phyloP scores from a whole-genome alignment of 2,113 vertebrate species.

The Osmerus eperlanus region DNA sequence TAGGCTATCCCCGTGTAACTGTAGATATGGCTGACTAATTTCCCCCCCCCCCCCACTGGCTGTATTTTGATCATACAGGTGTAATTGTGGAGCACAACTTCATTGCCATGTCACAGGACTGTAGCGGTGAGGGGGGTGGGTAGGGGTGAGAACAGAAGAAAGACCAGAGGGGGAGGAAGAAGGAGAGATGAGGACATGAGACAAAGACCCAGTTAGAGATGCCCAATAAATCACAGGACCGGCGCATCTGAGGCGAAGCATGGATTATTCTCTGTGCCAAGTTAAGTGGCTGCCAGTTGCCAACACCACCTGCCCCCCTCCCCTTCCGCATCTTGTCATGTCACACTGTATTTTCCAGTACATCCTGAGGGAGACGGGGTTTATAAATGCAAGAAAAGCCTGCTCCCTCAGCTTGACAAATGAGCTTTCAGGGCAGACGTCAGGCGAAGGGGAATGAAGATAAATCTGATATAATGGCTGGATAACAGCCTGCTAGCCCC shows the following conservation, averaged over 20 bases:
- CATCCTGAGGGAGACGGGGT: slow-evolving; percentile 56
- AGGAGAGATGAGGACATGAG: slow-evolving; percentile 26
- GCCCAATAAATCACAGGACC: slow-evolving; percentile 63
- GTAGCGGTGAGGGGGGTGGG: slow-evolving; percentile 17
- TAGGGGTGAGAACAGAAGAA: slow-evolving; percentile 27
- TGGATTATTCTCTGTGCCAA: slow-evolving; percentile 59
- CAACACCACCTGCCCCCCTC: slow-evolving; percentile 29
- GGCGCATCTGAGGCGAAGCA: slow-evolving; percentile 45
- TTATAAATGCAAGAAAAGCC: slow-evolving; percentile 63
- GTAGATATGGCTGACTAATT: slow-evolving; percentile 26
- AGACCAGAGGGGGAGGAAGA: background rate
- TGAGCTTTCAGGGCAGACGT: slow-evolving; percentile 68
- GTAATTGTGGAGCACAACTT: slow-evolving; percentile 18
- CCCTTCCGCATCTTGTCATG: slow-evolving; percentile 43
- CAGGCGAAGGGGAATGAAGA: slow-evolving; percentile 68
- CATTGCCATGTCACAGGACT: slow-evolving; percentile 4
- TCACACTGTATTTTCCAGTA: slow-evolving; percentile 67
- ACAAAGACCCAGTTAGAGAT: slow-evolving; percentile 7
- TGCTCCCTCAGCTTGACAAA: slow-evolving; percentile 74
- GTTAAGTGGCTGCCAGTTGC: slow-evolving; percentile 64
- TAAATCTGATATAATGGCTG: slow-evolving; percentile 73
- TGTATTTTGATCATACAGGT: slow-evolving; percentile 18
- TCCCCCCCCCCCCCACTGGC: slow-evolving; percentile 16
- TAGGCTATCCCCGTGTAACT: too few species aligned
- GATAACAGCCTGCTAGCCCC: slow-evolving; percentile 69